Percentiles rank a stretch among this genome's conserved stretches.
Evolutionary conservation across 2,797 vertebrate species (phyloP).

Genomic region (Tragopan temminckii): DNA sequence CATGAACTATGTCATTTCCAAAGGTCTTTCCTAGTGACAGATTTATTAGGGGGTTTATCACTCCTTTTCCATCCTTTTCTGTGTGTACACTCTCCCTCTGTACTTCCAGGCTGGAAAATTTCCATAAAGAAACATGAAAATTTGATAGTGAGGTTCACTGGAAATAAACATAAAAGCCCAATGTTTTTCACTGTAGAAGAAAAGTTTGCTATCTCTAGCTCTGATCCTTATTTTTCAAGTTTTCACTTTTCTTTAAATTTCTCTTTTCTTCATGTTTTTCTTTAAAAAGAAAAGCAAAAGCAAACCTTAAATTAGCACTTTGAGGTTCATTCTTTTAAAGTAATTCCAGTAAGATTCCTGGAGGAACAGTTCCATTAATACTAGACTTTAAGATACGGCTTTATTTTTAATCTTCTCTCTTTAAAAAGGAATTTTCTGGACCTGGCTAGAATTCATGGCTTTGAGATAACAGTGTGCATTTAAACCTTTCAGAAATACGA

Average conservation of each 20-base stretch:
- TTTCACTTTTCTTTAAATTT: background rate
- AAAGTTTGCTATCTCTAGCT: background rate
- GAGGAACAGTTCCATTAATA: background rate
- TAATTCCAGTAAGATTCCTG: background rate
- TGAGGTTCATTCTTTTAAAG: background rate
- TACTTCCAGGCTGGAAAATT: conserved; percentile 21
- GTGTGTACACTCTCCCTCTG: background rate
- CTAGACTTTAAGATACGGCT: background rate
- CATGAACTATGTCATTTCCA: conserved; percentile 42
- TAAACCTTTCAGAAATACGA: background rate
- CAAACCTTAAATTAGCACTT: background rate
- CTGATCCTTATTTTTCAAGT: background rate
- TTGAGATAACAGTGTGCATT: background rate
- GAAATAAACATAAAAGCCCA: background rate
- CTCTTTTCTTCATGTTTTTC: background rate
- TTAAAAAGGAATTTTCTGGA: background rate
- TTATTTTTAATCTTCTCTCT: background rate
- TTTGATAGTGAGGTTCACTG: background rate
- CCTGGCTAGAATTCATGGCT: background rate
- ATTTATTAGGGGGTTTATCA: conserved; percentile 75
- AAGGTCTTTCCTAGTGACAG: conserved; percentile 37
- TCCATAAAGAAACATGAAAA: conserved; percentile 38
- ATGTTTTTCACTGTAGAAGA: background rate
- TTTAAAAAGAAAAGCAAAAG: background rate
- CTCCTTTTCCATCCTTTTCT: conserved; percentile 41